These are phyloP conservation scores for Anoplopoma fimbria DNA, from an alignment of 2,113 vertebrate genomes.

Conservation along the genomic window DNA sequence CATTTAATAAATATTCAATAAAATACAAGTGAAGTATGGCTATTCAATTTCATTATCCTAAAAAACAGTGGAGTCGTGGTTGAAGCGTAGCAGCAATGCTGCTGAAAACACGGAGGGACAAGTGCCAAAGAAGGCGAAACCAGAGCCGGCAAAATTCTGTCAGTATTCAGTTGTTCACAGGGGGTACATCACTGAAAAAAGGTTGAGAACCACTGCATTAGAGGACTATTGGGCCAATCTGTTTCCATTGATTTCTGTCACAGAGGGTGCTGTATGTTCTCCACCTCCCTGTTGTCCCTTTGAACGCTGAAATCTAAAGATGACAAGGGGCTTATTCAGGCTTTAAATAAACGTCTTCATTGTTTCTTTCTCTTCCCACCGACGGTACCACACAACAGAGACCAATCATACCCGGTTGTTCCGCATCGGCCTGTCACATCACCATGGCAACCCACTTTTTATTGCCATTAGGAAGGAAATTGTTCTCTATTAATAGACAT, in stretches of 20 bases:
- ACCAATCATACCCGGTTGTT: slow-evolving; percentile 52
- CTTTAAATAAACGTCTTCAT: slow-evolving; percentile 56
- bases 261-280: background rate
- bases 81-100: too few species aligned
- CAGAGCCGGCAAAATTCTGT: too few species aligned
- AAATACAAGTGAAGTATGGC: too few species aligned
- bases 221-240: too few species aligned
- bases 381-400: slow-evolving; percentile 29
- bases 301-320: slow-evolving; percentile 52
- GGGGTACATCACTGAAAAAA: too few species aligned
- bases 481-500: slow-evolving; percentile 73
- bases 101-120: too few species aligned
- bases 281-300: slow-evolving; percentile 1
- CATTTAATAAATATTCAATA: too few species aligned
- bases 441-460: slow-evolving; percentile 74
- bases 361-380: slow-evolving; percentile 57
- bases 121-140: too few species aligned
- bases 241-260: background rate
- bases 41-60: too few species aligned
- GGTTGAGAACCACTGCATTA: too few species aligned
- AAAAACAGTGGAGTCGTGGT: too few species aligned
- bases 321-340: slow-evolving; percentile 42
- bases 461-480: slow-evolving; percentile 74
- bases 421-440: slow-evolving; percentile 54
- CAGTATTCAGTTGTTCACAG: too few species aligned